phyloP scores from a whole-genome alignment of 2,113 vertebrate species.

The Erythrolamprus reginae region DNA sequence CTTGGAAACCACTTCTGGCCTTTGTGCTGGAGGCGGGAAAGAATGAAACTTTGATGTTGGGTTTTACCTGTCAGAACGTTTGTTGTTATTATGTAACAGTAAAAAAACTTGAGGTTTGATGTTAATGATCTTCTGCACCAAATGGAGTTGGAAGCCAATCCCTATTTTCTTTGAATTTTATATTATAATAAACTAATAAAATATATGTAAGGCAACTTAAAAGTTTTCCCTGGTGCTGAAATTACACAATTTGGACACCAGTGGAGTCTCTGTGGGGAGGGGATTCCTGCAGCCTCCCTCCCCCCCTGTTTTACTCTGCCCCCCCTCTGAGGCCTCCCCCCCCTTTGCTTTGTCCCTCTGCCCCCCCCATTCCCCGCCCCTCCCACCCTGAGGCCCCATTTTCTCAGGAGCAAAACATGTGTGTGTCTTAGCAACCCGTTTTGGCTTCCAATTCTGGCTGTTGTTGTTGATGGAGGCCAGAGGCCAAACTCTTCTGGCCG shows the following conservation, averaged over 20 bases:
- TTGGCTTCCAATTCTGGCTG: conserved; percentile 8
- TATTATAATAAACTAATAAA: background rate
- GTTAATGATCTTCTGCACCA: background rate
- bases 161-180: background rate
- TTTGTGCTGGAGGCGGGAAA: background rate
- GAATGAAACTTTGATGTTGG: background rate
- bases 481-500: background rate
- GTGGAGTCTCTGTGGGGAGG: background rate
- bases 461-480: conserved; percentile 12
- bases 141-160: no score
- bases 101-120: background rate
- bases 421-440: conserved; percentile 16
- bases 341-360: background rate
- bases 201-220: background rate
- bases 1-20: background rate
- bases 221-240: background rate
- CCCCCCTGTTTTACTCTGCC: no score
- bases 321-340: no score
- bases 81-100: background rate
- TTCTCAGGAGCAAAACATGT: conserved; percentile 3
- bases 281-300: background rate
- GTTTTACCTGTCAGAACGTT: background rate
- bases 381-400: background rate
- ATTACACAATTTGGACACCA: background rate
- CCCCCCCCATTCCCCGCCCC: background rate